A percentile compares a stretch with the other conserved stretches of the same genome.
phyloP scores from a whole-genome alignment of 2,797 vertebrate species.

The Phoebastria nigripes region DNA sequence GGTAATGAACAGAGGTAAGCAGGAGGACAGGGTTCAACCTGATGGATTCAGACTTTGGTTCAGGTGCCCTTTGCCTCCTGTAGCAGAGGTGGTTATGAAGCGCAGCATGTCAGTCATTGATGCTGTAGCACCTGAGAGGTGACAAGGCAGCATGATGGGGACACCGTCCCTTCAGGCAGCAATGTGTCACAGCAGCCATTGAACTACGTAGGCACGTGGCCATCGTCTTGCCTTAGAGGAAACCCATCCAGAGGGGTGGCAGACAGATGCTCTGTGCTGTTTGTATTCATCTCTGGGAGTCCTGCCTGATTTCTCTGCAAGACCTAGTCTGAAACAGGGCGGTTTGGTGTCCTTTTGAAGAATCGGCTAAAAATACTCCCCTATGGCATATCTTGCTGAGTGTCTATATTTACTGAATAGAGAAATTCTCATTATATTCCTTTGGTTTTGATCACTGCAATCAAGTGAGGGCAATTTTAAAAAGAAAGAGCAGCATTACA shows the following conservation, averaged over 20 bases:
- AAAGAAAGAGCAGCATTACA: background rate
- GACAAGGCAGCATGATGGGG: background rate
- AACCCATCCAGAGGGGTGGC: no score
- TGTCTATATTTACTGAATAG: background rate
- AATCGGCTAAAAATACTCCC: background rate
- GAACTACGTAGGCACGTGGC: rapidly evolving
- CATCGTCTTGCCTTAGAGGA: background rate
- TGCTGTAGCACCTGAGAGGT: background rate
- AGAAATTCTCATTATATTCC: background rate
- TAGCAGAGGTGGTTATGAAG: background rate
- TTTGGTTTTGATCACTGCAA: background rate
- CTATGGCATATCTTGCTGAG: background rate
- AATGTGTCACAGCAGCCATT: rapidly evolving
- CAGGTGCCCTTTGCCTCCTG: background rate
- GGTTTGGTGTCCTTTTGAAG: background rate
- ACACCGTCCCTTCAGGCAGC: rapidly evolving
- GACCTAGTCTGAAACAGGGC: background rate
- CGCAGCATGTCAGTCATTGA: rapidly evolving
- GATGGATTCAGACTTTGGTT: background rate
- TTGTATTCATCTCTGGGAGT: background rate
- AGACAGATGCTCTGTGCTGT: background rate
- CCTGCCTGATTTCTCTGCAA: background rate
- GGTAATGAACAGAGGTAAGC: background rate
- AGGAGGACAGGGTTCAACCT: background rate
- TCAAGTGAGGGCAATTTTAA: background rate